Evolutionary conservation across 2,888 invertebrate genomes (phyloP).

Genomic region (Zele albiditarsus): DNA sequence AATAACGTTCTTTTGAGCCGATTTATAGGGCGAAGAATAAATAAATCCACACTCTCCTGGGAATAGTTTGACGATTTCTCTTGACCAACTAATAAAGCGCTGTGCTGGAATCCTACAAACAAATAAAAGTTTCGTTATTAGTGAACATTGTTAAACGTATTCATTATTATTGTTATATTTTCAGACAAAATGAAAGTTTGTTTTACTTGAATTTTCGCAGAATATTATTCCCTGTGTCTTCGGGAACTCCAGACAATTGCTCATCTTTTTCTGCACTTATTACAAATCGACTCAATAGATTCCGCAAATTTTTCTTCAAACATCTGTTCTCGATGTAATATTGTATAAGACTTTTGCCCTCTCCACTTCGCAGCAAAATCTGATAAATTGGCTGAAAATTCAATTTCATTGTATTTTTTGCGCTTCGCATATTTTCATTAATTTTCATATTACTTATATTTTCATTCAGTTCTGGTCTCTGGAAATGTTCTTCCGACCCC

Average conservation of each 20-base stretch:
- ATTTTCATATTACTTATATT: no score
- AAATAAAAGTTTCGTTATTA: no score
- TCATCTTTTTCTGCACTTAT: background rate
- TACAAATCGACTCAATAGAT: background rate
- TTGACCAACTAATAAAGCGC: conserved; percentile 1
- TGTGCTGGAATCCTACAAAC: conserved; percentile 11
- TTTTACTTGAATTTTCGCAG: background rate
- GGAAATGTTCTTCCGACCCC: background rate
- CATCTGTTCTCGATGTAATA: conserved; percentile 5
- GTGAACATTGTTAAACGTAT: no score
- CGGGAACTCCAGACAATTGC: background rate
- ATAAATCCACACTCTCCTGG: background rate
- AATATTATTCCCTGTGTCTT: background rate
- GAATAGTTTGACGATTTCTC: conserved; percentile 22
- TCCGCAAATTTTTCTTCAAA: conserved; percentile 2
- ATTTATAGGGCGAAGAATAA: conserved; percentile 6
- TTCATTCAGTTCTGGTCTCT: background rate
- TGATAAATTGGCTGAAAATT: no score
- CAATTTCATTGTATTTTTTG: no score
- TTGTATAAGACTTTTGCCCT: background rate
- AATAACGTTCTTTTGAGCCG: background rate
- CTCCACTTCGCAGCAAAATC: no score
- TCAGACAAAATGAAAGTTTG: no score
- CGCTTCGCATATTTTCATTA: no score
- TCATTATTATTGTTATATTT: no score